Evolutionary conservation across 2,888 invertebrate genomes (phyloP), one percentile per base, ranked within the genome.

Genomic region (Callyntrura sp.): DNA sequence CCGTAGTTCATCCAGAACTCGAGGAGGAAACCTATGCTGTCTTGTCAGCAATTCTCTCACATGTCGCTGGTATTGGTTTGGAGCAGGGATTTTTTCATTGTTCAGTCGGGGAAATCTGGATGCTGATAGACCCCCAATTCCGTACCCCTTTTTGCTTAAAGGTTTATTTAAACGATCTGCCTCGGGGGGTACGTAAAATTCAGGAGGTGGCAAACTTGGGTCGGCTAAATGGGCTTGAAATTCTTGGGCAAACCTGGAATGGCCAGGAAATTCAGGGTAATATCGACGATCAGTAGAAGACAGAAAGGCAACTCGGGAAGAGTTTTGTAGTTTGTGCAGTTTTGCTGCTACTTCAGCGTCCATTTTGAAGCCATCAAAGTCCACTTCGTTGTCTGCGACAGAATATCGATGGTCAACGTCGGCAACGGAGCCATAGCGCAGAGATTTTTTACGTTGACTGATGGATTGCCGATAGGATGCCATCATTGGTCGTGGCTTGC

Each of bases 101-200:
- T 45, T 14, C 3, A 12, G 12, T 11, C 12, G 35, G 0, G 65
- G 20, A 76, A 91, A 91, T 45, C 91, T n/a, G 1, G 84, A 70
- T 3, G 9, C 85, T 8, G 28, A 73, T 2, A 91, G 55, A 0
- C 91, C 91, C 23, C 91, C 91, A 5, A 91, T 91, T n/a, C 91
- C 88, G 20, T 82, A 91, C 1, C 91, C 91, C 28, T 85, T 85
- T 4, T n/a, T 85, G 43, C 89, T 89, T 0, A 91, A 68, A 1
- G 85, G 85, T 17, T 89, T 89, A 8, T 76, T 17, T 1, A 89
- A 25, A 4, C 65, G 55, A 17, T 85, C 73, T 5, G 51, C 51
- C 0, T 65, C 57, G 0, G 82, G 82, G 17, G 85, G 28, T 1
- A 20, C 45, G 48, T 83, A 86, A 9, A 43, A 51, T 20, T 60